Conservation (phyloP, 2,113 vertebrate genomes). For the Microtus richardsoni region DNA sequence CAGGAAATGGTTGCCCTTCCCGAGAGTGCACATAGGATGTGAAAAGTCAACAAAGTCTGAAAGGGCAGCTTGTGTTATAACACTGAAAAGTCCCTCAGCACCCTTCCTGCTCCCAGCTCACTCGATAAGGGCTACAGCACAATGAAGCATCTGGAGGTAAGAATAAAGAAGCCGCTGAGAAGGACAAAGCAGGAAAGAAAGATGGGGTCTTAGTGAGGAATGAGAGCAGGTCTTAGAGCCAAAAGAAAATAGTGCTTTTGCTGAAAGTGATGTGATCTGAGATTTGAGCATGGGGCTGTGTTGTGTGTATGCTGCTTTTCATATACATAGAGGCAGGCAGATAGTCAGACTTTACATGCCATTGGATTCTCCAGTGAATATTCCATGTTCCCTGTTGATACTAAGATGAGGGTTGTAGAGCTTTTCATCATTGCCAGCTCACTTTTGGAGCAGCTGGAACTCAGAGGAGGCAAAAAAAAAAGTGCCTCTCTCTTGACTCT, state of each 20-base stretch:
- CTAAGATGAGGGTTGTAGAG: neutral
- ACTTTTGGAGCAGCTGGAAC: neutral
- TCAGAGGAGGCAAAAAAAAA: neutral
- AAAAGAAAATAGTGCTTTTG: neutral
- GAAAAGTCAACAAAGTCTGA: constrained; percentile 67
- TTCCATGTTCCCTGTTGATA: neutral
- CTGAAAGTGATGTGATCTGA: neutral
- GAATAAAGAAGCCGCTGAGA: neutral
- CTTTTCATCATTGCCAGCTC: neutral
- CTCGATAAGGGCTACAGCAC: neutral
- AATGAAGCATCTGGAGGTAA: neutral
- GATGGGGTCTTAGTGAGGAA: neutral
- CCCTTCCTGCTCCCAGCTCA: neutral
- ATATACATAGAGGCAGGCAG: neutral
- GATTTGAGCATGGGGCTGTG: neutral
- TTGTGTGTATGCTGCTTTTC: neutral
- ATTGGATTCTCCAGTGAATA: neutral
- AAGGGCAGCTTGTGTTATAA: constrained; percentile 30
- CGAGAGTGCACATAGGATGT: constrained; percentile 30
- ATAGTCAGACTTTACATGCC: neutral
- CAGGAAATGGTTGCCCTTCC: constrained; percentile 52
- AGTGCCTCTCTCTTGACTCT: neutral
- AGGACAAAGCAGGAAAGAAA: neutral
- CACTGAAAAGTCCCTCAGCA: constrained; percentile 8
- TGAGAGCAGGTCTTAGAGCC: neutral